Base-by-base conservation (phyloP, 2,113 vertebrate genomes). In the Anhinga rufa region DNA sequence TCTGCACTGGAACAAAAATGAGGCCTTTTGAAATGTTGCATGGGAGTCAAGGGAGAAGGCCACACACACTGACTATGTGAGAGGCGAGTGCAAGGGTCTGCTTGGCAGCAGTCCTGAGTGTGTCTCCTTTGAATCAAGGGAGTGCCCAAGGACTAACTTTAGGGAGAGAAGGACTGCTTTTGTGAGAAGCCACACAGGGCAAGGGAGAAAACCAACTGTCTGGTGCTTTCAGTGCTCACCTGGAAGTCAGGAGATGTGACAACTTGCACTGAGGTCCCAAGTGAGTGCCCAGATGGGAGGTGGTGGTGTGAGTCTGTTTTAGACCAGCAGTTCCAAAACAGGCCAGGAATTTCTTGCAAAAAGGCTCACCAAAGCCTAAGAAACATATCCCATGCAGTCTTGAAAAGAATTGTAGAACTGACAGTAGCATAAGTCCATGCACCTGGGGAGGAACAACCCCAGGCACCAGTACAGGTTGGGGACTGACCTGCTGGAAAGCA, bases 1-100 rank as follows among this genome's bases (percentile, higher is more conserved):
- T 93, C 88, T 48, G 46, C 82, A 36, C 7, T 51, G 48, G 82
- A 88, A 93, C 82, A 95, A 93, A 93, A 94, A 9, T 4, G 36
- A 92, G 64, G 79, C 64, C 88, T 88, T 96, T 96, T 83, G 92
- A 94, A 96, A 94, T 9, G 64, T 4, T 51, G 78, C 82, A 75
- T 88, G 88, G 71, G 85, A 88, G 88, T 97, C 92, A 84, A 88
- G 65, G 57, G 64, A 92, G 82, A 46, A 83, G 95, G 88, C 95
- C 95, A 96, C 95, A 92, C 95, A 94, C 6, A 0, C 55, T 65
- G 92, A 3, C 17, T 29, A 16, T 9, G 60, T 82, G 75, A 93
- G 93, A 91, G 77, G 68, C 1, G 3, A 85, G 71, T 74, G 61
- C 64, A 78, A 84, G 55, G 79, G 72, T 78, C 68, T 38, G 58